These are phyloP conservation scores for Trachelipus rathkii DNA, from an alignment of 1,140 invertebrate species.

Conservation along the genomic window DNA sequence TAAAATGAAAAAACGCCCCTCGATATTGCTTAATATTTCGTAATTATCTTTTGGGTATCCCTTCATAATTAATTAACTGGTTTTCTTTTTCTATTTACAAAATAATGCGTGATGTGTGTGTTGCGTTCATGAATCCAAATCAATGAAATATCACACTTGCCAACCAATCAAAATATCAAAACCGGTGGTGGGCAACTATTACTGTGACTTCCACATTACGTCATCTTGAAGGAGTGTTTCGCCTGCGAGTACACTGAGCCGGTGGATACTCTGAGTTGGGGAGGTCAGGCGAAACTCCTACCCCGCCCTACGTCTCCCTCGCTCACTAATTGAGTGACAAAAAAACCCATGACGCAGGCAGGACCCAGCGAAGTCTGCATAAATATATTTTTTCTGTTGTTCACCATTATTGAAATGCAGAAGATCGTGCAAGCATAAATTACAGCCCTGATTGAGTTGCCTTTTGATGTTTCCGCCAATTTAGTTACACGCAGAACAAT, in stretches of 20 bases:
- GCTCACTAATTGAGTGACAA: slow-evolving; percentile 75
- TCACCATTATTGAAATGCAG: too few relatives aligned
- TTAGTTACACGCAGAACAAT: too few relatives aligned
- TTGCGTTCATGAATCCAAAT: neutral
- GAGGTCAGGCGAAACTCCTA: slow-evolving; percentile 56
- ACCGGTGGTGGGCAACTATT: neutral
- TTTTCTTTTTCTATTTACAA: too few relatives aligned
- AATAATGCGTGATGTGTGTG: too few relatives aligned
- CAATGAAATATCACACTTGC: neutral
- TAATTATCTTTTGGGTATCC: too few relatives aligned
- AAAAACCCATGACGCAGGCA: slow-evolving; percentile 58
- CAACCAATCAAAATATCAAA: neutral
- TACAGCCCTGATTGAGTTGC: too few relatives aligned
- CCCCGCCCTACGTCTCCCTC: slow-evolving; percentile 75
- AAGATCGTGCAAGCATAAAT: too few relatives aligned
- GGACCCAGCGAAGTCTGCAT: slow-evolving; percentile 36
- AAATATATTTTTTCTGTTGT: too few relatives aligned
- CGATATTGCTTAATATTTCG: too few relatives aligned
- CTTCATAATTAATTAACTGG: too few relatives aligned
- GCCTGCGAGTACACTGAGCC: slow-evolving; percentile 53
- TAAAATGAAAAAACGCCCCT: too few relatives aligned
- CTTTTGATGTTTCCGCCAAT: too few relatives aligned
- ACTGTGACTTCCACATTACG: neutral
- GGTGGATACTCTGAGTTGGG: slow-evolving; percentile 49
- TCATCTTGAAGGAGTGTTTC: slow-evolving; percentile 39